Evolutionary conservation across 2,888 invertebrate species (phyloP), one percentile per base, ranked within the genome.

Genomic region (Alitta virens): DNA sequence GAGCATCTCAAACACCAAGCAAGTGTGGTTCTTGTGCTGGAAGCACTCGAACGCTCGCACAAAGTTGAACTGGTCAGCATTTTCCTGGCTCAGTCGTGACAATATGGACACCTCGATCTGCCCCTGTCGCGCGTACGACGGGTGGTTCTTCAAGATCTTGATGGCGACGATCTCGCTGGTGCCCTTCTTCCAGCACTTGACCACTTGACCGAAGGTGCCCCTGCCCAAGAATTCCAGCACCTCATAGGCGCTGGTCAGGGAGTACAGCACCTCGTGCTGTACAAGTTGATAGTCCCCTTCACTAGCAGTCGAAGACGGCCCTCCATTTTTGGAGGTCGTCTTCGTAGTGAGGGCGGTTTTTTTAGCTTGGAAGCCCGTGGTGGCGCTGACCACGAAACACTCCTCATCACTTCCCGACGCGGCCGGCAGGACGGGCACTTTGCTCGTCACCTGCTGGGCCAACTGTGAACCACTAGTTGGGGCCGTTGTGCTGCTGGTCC

Each of bases 131-230:
- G 98, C 98, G 86, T 99, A 99, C 75, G 97, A 98, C 72, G 99
- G 99, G 86, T 99, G 99, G 86, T 99, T 99, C 86, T 99, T 99
- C 66, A 99, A 87, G 83, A 99, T 99, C 87, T 99, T 99, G 84
- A 99, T 99, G 82, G 99, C 99, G 78, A 99, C 98, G 81, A 99
- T 98, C 85, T 99, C 98, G 83, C 96, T 99, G 77, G 99, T 99
- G 83, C 98, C 98, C 83, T 98, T 97, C 85, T 99, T 99, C 98
- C 99, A 99, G 85, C 99, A 99, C 86, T 99, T 99, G 81, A 99
- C 99, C 80, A 99, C 99, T 84, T 90, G 88, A 71, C 98, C 98
- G 85, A 99, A 99, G 73, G 98, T 99, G 78, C 99, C 99, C 74
- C 99, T 90, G 74, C 99, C 99, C 80, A 99, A 88, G 86, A 99